These are phyloP conservation scores for Cabera pusaria DNA, from an alignment of 2,888 invertebrate species.

Conservation along the genomic window DNA sequence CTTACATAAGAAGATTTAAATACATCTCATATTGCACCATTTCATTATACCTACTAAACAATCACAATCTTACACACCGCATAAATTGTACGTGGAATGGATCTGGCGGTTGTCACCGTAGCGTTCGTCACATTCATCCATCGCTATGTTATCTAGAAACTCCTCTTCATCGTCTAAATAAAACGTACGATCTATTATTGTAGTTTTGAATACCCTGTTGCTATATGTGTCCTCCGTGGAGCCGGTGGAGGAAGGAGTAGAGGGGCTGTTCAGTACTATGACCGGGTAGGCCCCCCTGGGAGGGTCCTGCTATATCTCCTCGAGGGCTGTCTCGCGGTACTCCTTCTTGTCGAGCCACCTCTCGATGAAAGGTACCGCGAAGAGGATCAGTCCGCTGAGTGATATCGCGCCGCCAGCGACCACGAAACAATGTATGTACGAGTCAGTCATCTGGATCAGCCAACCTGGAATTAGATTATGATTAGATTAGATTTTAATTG, in stretches of 20 bases:
- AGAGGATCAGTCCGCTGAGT: slow-evolving; percentile 94
- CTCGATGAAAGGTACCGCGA: slow-evolving; percentile 90
- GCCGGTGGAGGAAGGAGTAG: slow-evolving; percentile 60
- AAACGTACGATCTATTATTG: slow-evolving; percentile 62
- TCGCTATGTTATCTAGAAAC: slow-evolving; percentile 56
- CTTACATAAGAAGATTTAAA: slow-evolving; percentile 19
- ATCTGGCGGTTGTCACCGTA: slow-evolving; percentile 50
- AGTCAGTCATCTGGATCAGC: slow-evolving; percentile 89
- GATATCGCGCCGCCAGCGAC: slow-evolving; percentile 94
- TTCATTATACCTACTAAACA: slow-evolving; percentile 46
- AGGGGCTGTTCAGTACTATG: slow-evolving; percentile 74
- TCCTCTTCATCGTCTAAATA: slow-evolving; percentile 51
- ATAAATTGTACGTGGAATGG: slow-evolving; percentile 71
- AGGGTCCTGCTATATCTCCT: slow-evolving; percentile 71
- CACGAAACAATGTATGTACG: slow-evolving; percentile 94
- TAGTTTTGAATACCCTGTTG: slow-evolving; percentile 76
- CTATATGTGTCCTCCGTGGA: slow-evolving; percentile 62
- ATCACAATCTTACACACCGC: slow-evolving; percentile 50
- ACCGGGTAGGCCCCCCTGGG: slow-evolving; percentile 47
- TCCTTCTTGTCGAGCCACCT: slow-evolving; percentile 50
- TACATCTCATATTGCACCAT: slow-evolving; percentile 53
- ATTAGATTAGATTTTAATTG: too few species aligned
- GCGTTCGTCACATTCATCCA: slow-evolving; percentile 56
- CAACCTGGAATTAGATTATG: too few species aligned
- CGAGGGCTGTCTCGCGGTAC: slow-evolving; percentile 56